Base-by-base conservation (phyloP, 2,888 invertebrate genomes). In the Plagodis pulveraria region DNA sequence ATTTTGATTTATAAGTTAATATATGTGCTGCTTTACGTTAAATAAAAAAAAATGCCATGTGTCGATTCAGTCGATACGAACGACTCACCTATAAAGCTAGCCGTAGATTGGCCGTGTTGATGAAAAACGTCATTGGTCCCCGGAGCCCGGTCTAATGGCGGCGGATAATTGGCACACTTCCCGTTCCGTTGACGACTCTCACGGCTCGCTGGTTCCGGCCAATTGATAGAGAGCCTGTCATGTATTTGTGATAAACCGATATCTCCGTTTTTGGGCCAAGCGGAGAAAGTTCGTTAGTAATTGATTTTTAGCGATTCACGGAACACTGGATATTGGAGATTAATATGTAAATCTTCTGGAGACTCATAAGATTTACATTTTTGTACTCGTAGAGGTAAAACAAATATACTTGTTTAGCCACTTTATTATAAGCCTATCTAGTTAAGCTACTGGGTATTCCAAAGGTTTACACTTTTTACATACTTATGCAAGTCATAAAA, bases 141-240 rank as follows among this genome's bases (percentile, higher is more conserved):
- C 9, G 52, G 72, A 71, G 75, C 62, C 69, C 64, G 67, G 70
- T 66, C 71, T 76, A 73, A 76, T 76, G 70, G 70, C 67, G 69
- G 65, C 69, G 60, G 72, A 73, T 83, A 80, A 84, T 83, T 84
- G 83, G 76, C 77, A 77, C 74, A 76, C 76, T 79, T 80, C 76
- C 77, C 75, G 69, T 72, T 72, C 71, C 73, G 72, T 68, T 72
- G 76, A 78, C 74, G 72, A 73, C 69, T 73, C 72, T 65, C 67
- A 74, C 73, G 74, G 72, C 65, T 69, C 73, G 75, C 65, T 73
- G 75, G 60, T 52, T 62, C 62, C 62, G 62, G 70, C 67, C 69
- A 70, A 72, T 72, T 73, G 74, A 77, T 72, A 69, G 68, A 73
- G 65, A 61, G 67, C 70, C 70, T 76, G 69, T 67, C 69, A 72